These are phyloP conservation scores for Antigone vipio DNA, from an alignment of 2,113 vertebrate genomes.

Conservation along the genomic window DNA sequence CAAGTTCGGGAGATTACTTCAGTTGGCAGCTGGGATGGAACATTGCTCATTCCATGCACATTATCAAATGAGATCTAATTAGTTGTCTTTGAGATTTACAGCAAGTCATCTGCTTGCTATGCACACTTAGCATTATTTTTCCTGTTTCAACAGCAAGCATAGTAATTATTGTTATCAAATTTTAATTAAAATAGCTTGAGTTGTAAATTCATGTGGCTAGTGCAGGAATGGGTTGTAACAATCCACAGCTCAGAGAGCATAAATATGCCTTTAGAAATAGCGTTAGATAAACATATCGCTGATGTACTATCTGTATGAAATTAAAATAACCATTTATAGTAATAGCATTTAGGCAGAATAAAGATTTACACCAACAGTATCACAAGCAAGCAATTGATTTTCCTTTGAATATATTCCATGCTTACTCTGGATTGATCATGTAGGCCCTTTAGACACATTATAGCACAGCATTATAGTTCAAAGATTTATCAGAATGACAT, in stretches of 20 bases:
- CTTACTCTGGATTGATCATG: not conserved
- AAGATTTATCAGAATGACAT: not conserved
- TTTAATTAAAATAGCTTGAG: not conserved
- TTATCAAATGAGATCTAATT: not conserved
- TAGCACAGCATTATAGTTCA: not conserved
- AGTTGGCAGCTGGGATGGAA: not conserved
- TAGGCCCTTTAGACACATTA: not conserved
- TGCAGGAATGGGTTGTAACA: not conserved
- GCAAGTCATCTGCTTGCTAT: not conserved
- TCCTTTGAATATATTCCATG: not conserved
- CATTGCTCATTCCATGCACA: not conserved
- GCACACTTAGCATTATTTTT: not conserved
- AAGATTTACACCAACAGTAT: not conserved
- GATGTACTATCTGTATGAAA: not conserved
- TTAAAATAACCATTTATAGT: not conserved
- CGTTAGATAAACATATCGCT: not conserved
- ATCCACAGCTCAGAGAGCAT: not conserved
- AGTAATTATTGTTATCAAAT: not conserved
- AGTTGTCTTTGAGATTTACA: not conserved
- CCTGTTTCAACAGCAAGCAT: not conserved
- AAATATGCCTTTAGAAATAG: not conserved
- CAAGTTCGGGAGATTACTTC: not conserved
- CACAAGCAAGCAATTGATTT: not conserved
- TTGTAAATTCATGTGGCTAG: not conserved
- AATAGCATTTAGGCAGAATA: not conserved